Evolutionary conservation across 2,797 vertebrate species (phyloP).

Genomic region (Bradypodion pumilum): DNA sequence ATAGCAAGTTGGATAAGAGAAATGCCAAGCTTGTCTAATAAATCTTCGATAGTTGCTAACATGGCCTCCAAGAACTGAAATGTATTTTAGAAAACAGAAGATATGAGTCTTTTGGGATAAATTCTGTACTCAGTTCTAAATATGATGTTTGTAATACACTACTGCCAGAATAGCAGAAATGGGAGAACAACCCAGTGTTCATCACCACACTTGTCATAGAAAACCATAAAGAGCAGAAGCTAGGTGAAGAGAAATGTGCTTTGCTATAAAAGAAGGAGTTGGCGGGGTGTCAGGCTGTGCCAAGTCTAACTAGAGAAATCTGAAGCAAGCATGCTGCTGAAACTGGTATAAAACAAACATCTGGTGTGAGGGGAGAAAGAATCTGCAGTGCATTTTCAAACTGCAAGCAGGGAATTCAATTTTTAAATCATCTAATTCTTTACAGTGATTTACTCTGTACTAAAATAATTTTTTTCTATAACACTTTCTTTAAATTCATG

Average conservation of each 20-base stretch:
- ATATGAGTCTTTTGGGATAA: neutral
- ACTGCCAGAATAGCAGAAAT: neutral
- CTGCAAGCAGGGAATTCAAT: conserved; percentile 5
- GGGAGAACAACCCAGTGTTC: neutral
- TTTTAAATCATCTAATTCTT: conserved; percentile 36
- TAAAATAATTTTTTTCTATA: conserved; percentile 39
- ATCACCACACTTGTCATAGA: neutral
- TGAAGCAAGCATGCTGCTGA: neutral
- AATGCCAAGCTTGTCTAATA: neutral
- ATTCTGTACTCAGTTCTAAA: neutral
- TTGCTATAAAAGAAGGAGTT: neutral
- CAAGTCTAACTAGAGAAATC: neutral
- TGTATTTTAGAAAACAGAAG: neutral
- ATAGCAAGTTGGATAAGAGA: neutral
- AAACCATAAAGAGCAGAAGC: neutral
- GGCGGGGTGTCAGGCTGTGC: too few species aligned
- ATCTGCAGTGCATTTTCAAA: conserved; percentile 18
- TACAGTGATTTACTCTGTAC: conserved; percentile 26
- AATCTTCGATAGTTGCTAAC: neutral
- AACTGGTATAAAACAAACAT: conserved; percentile 11
- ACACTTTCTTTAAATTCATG: conserved; percentile 15
- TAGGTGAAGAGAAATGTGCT: neutral
- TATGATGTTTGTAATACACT: neutral
- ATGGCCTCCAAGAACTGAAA: neutral
- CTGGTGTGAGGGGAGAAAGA: neutral